A percentile compares a stretch with the other conserved stretches of the same genome.
Conservation (phyloP, 1,140 invertebrate species). For the Sesamia nonagrioides region DNA sequence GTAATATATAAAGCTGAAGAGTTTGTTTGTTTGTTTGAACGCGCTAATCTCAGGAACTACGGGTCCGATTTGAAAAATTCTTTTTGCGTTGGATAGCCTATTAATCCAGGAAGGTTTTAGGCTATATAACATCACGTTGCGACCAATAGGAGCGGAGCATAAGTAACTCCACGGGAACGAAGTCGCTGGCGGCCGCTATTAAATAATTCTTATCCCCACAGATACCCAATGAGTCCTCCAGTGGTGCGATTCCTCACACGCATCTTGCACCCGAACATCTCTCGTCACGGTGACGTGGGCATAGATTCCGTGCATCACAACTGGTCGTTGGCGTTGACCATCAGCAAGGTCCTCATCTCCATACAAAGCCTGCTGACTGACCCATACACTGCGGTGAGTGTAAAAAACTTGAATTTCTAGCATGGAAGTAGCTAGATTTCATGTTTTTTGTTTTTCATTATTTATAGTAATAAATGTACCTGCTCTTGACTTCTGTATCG, state of each 20-base stretch:
- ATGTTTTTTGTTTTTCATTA: neutral
- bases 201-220: constrained; percentile 68
- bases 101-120: too few relatives aligned
- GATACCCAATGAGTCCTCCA: constrained; percentile 97
- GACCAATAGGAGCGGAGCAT: too few relatives aligned
- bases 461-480: too few relatives aligned
- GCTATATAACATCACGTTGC: too few relatives aligned
- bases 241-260: constrained; percentile 96
- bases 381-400: constrained; percentile 93
- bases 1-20: too few relatives aligned
- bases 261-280: constrained; percentile 98
- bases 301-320: constrained; percentile 98
- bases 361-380: constrained; percentile 97
- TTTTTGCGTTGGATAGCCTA: too few relatives aligned
- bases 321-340: constrained; percentile 97
- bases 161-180: too few relatives aligned
- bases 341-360: constrained; percentile 96
- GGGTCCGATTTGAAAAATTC: too few relatives aligned
- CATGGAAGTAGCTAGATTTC: neutral
- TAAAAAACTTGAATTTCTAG: neutral
- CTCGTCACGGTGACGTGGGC: constrained; percentile 98
- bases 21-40: too few relatives aligned
- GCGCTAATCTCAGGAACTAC: too few relatives aligned
- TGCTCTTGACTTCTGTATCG: too few relatives aligned
- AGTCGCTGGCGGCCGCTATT: too few relatives aligned